Conservation (phyloP, 2,797 vertebrate genomes). For the Poecilia picta region DNA sequence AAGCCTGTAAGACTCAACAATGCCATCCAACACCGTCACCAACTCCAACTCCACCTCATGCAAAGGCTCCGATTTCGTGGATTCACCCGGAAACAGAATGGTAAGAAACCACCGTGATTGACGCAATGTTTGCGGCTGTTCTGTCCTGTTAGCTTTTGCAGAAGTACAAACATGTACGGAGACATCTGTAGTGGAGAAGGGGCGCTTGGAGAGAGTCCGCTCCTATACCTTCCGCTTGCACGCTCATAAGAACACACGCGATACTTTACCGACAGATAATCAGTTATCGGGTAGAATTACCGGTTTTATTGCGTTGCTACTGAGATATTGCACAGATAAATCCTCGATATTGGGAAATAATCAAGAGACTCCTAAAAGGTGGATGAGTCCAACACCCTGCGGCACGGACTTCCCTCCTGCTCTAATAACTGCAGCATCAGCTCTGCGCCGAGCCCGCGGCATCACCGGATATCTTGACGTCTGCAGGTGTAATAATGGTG, state of each 20-base stretch:
- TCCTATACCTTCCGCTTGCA: neutral
- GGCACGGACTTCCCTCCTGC: neutral
- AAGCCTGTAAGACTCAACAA: conserved; percentile 59
- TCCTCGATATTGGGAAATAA: neutral
- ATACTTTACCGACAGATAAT: neutral
- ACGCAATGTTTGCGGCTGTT: neutral
- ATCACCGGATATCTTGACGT: conserved; percentile 46
- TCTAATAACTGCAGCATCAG: conserved; percentile 53
- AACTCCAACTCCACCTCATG: conserved; percentile 69
- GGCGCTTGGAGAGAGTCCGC: neutral
- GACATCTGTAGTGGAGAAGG: neutral
- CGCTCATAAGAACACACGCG: neutral
- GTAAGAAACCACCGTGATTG: conserved; percentile 66
- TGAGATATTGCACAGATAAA: neutral
- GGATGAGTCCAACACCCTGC: neutral
- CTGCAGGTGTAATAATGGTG: conserved; percentile 58
- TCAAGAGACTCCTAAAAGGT: neutral
- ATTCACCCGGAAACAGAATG: conserved; percentile 78
- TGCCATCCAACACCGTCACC: conserved; percentile 87
- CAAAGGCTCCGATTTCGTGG: conserved; percentile 77
- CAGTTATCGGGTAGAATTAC: neutral
- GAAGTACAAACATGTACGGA: neutral
- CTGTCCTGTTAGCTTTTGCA: neutral
- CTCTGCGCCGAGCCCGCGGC: conserved; percentile 21
- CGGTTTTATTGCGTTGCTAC: neutral